Base-by-base conservation (phyloP, 2,113 vertebrate species). In the Phodopus roborovskii region DNA sequence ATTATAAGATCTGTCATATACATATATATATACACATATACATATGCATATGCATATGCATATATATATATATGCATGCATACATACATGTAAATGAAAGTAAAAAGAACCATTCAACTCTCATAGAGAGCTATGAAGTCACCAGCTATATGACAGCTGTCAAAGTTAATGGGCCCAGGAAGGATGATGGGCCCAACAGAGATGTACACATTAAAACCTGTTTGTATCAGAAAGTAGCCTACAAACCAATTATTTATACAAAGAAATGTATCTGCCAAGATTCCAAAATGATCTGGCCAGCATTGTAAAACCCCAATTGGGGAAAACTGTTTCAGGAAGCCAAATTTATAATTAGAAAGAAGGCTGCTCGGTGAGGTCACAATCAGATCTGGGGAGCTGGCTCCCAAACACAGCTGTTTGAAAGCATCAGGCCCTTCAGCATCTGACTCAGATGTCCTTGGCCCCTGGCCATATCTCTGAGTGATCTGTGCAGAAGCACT, bases 191-290 rank as follows among this genome's bases (percentile, higher is more conserved):
- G 39, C 26, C 77, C 50, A 92, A 30, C 16, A 60, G 64, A 92
- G 48, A 64, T 15, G 12, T 74, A 45, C 58, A 89, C 89, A 89
- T 78, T 64, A 91, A 91, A 71, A 42, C 33, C 53, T 12, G 84
- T 68, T 77, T n/a, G 81, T 58, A 86, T 42, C 13, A 86, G 36
- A 2, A 91, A 89, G 94, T 28, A 60, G 16, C 28, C 6, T 58
- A 73, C 70, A 64, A 92, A 30, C 75, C 62, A 96, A 94, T 74
- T 84, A 75, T 81, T 94, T 88, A 53, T 88, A 91, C 82, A 68
- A 45, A 45, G 20, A 88, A 92, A 86, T 93, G 22, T 28, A 62
- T 94, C 42, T 85, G 42, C 74, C 86, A 94, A 83, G 60, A 90
- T 71, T 89, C 30, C 74, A 30, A 39, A 89, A 36, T 62, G 42